Base-by-base conservation (phyloP, 2,113 vertebrate species). In the Microcebus tavaratra region DNA sequence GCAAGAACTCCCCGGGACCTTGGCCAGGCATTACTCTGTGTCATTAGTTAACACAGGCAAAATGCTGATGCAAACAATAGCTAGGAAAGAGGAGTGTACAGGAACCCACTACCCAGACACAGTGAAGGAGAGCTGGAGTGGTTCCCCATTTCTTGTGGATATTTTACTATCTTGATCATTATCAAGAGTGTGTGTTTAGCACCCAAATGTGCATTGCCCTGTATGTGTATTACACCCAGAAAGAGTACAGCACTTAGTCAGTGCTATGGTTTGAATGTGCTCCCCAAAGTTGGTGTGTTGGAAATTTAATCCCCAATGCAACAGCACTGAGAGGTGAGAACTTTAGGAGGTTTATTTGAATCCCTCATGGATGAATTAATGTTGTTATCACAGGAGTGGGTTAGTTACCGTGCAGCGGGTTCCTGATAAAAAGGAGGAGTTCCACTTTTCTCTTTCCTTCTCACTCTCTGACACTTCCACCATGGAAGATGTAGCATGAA, bases 191-290 rank as follows among this genome's bases (percentile, higher is more conserved):
- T 55, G 3, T 29, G 25, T 36, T 84, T 34, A 42, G 31, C 36
- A 20, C 42, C 39, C 1, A 17, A 29, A 2, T 6, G 1, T 14
- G 25, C 21, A 4, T 18, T 11, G 34, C 20, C 31, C 2, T 14
- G 6, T 6, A 17, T 2, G 8, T 10, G n/a, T 18, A 4, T 34
- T 0, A 3, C 27, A 12, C 14, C 17, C 34, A n/a, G 18, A 45
- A 63, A 67, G n/a, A 63, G 55, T 12, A 63, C 31, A 27, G 57
- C 39, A 21, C 8, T 36, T 65, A 15, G 65, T 31, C 73, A 48
- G 15, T 48, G 73, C 27, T 48, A 8, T 31, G 72, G 72, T 8
- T 31, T 48, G 42, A 76, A 29, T 31, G 29, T 76, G 42, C 15
- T 27, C 73, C 42, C 73, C 73, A 76, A 31, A 76, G 72, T 48